These are phyloP conservation scores for Bambusicola thoracicus DNA, from an alignment of 2,113 vertebrate genomes.

Conservation along the genomic window DNA sequence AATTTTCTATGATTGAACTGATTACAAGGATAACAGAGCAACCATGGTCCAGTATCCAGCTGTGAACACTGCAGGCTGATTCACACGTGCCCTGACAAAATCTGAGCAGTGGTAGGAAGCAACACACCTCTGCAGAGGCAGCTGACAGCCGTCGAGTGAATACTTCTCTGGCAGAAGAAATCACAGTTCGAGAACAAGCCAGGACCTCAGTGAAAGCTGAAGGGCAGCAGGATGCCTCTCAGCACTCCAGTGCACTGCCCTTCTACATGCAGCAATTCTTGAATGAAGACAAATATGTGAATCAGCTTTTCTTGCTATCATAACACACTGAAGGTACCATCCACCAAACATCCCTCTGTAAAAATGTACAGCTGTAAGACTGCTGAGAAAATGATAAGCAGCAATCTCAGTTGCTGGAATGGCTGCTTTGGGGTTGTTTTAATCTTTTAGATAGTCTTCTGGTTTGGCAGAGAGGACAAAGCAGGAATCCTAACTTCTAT, in stretches of 20 bases:
- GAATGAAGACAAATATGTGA: not conserved
- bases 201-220: not conserved
- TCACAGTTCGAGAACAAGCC: rapidly evolving
- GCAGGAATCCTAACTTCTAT: not conserved
- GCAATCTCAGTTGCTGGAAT: not conserved
- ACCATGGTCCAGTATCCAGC: rapidly evolving
- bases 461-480: not conserved
- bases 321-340: too few species aligned
- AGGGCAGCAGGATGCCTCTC: too few species aligned
- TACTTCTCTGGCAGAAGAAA: not conserved
- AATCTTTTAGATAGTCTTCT: not conserved
- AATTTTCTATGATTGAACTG: too few species aligned
- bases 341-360: not conserved
- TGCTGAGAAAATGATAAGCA: not conserved
- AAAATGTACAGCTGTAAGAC: not conserved
- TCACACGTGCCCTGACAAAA: not conserved
- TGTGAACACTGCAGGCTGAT: rapidly evolving
- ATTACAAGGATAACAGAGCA: not conserved
- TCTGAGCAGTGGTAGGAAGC: rapidly evolving
- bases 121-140: not conserved
- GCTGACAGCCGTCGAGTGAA: rapidly evolving
- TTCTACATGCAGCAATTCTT: not conserved
- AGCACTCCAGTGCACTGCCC: not conserved
- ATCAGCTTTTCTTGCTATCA: not conserved
- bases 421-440: not conserved